phyloP scores from a whole-genome alignment of 2,113 vertebrate species.

The Amphiprion percula region DNA sequence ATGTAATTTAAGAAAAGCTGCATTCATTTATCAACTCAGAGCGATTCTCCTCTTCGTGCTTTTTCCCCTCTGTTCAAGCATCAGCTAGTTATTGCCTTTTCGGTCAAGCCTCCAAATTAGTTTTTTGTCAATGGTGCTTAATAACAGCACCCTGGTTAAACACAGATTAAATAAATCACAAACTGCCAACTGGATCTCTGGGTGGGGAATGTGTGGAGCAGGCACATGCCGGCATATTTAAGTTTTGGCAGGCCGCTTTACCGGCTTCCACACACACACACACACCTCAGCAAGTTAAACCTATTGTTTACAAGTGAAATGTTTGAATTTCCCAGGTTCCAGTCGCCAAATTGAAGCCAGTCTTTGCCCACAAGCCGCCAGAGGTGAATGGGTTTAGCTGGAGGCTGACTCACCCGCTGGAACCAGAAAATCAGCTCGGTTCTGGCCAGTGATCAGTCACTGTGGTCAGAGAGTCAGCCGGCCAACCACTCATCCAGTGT shows the following conservation, averaged over 20 bases:
- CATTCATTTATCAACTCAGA: constrained; percentile 47
- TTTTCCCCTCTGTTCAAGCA: background rate
- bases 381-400: constrained; percentile 69
- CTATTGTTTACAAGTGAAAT: constrained; percentile 61
- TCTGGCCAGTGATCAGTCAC: constrained; percentile 54
- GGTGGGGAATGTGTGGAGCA: constrained; percentile 20
- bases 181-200: constrained; percentile 33
- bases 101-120: constrained; percentile 26
- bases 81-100: constrained; percentile 3
- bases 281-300: constrained; percentile 49
- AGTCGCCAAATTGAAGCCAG: constrained; percentile 14
- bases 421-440: constrained; percentile 46
- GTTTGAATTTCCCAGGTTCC: constrained; percentile 49
- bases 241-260: constrained; percentile 35
- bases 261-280: constrained; percentile 39
- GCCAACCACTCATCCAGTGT: constrained; percentile 60
- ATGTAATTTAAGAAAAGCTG: constrained; percentile 48
- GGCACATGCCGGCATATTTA: constrained; percentile 41
- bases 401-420: constrained; percentile 65
- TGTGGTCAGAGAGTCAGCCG: constrained; percentile 57
- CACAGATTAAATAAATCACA: constrained; percentile 48
- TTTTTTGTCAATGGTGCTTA: constrained; percentile 10
- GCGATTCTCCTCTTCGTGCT: background rate
- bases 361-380: constrained; percentile 24
- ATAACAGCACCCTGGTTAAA: constrained; percentile 34